These are phyloP conservation scores for Sinocyclocheilus rhinocerous DNA, from an alignment of 2,113 vertebrate species.

Conservation along the genomic window DNA sequence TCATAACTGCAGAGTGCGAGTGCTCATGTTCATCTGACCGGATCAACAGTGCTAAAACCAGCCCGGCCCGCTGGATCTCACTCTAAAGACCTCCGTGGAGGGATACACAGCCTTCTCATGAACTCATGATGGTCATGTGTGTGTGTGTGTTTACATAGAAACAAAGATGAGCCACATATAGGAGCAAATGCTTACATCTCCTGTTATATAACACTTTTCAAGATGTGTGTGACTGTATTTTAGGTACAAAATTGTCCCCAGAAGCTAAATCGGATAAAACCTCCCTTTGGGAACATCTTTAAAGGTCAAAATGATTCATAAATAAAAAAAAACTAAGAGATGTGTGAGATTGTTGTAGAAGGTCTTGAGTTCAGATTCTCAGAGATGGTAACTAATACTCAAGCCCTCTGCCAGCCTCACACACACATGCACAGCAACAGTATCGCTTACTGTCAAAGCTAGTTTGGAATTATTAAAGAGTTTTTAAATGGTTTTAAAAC, in stretches of 20 bases:
- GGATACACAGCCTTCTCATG: neutral
- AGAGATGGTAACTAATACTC: conserved; percentile 5
- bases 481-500: neutral
- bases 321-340: neutral
- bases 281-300: neutral
- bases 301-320: conserved; percentile 5
- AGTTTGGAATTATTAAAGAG: neutral
- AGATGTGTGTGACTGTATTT: neutral
- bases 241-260: neutral
- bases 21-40: neutral
- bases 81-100: neutral
- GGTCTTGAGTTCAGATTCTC: conserved; percentile 11
- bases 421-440: neutral
- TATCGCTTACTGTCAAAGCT: neutral
- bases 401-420: neutral
- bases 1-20: neutral
- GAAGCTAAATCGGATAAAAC: neutral
- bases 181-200: neutral
- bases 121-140: neutral
- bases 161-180: neutral
- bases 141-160: neutral
- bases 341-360: conserved; percentile 30
- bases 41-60: neutral
- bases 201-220: neutral
- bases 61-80: neutral